Percentiles rank a stretch among this genome's conserved stretches.
phyloP scores from a whole-genome alignment of 2,888 invertebrate species.

The Acronicta alni region DNA sequence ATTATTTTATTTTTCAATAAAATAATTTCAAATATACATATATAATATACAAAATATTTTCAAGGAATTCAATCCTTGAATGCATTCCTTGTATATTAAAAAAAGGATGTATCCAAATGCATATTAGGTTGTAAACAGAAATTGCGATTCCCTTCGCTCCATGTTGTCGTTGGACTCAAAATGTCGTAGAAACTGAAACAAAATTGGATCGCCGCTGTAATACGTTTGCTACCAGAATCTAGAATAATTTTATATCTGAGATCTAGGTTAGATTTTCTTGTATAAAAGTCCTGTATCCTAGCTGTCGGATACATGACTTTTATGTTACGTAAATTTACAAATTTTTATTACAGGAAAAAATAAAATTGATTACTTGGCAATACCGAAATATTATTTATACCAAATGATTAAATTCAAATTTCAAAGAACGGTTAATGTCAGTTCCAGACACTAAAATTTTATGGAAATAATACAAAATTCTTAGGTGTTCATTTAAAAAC shows the following conservation, averaged over 20 bases:
- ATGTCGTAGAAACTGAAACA: conserved; percentile 18
- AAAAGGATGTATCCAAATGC: conserved; percentile 4
- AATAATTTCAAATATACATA: no score
- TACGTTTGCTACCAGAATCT: conserved; percentile 1
- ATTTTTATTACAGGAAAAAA: no score
- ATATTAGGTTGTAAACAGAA: conserved; percentile 1
- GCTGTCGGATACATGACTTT: no score
- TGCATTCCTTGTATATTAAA: no score
- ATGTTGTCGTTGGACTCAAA: conserved; percentile 4
- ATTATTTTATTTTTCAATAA: no score
- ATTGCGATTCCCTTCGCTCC: background rate
- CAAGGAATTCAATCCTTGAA: no score
- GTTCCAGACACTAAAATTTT: background rate
- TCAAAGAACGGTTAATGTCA: background rate
- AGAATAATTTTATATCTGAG: conserved; percentile 3
- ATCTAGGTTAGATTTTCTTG: conserved; percentile 6
- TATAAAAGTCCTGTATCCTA: background rate
- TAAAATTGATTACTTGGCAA: no score
- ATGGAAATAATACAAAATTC: no score
- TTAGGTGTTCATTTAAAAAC: no score
- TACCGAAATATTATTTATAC: no score
- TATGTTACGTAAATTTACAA: background rate
- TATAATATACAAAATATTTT: no score
- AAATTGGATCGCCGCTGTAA: conserved; percentile 20
- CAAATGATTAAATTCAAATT: background rate